A percentile compares a stretch with the other conserved stretches of the same genome.
Evolutionary conservation across 2,888 invertebrate species (phyloP).

Genomic region (Drosophila paramelanica): DNA sequence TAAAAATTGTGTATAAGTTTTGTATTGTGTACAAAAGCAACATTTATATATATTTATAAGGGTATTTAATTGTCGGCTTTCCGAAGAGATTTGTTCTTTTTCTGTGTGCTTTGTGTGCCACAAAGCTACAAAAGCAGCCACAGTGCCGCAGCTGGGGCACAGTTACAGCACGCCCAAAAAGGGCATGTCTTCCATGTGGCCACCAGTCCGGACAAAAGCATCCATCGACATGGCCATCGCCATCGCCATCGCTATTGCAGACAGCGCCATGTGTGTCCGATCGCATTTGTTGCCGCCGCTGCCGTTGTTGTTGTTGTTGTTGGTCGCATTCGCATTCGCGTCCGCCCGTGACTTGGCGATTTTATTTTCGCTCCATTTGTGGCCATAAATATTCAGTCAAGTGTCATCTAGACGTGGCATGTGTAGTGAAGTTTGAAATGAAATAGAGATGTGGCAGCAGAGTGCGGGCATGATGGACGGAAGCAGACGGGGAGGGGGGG

Average conservation of each 20-base stretch:
- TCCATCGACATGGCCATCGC: conserved; percentile 46
- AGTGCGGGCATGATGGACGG: background rate
- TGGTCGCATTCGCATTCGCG: conserved; percentile 32
- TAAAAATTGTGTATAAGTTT: too few relatives aligned
- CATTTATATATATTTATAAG: background rate
- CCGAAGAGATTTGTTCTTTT: background rate
- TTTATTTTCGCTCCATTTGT: conserved; percentile 80
- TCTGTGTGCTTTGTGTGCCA: conserved; percentile 53
- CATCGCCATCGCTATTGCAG: conserved; percentile 13
- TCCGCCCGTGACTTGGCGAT: conserved; percentile 76
- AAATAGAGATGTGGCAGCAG: conserved; percentile 55
- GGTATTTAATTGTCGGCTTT: background rate
- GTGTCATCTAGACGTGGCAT: conserved; percentile 78
- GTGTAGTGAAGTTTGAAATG: conserved; percentile 78
- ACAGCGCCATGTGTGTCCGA: conserved; percentile 70
- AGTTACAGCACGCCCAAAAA: conserved; percentile 66
- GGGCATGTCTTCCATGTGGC: conserved; percentile 69
- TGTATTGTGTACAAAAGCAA: too few relatives aligned
- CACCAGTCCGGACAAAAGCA: conserved; percentile 52
- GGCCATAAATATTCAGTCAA: conserved; percentile 80
- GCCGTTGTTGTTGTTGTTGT: conserved; percentile 22
- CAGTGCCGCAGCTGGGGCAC: conserved; percentile 51
- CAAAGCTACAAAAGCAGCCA: conserved; percentile 34
- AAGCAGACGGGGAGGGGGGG: background rate
- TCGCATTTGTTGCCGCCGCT: conserved; percentile 23